Base-by-base conservation (phyloP, 2,113 vertebrate species). In the Ivindomyrus marchei region DNA sequence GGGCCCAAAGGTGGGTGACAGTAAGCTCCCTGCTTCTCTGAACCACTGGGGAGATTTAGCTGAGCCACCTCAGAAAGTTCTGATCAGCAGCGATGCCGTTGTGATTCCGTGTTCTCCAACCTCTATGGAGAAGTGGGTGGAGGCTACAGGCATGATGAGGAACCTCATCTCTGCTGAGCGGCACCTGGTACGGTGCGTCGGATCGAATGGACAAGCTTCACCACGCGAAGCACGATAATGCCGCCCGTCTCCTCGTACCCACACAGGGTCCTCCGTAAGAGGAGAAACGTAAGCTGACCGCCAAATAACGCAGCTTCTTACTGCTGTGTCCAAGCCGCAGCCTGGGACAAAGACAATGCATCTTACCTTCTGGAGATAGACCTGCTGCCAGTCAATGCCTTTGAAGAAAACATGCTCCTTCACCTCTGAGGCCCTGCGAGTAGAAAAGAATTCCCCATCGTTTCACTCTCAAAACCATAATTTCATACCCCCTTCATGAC, bases 341-440 rank as follows among this genome's bases (percentile, higher is more conserved):
- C 31, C 31, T 36, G 4, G 70, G 27, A 39, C 31, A 39, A 19
- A 31, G 31, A 19, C 4, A 2, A 39, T 4, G 15, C 31, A 2
- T 80, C 89, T 95, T 94, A 99, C 98, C 97, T 99, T 99, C 91
- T 98, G 98, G 49, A 99, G 95, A 94, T 98, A 99, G 47, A 99
- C 98, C 50, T 99, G 97, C 93, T 99, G 98, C 98, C 98, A 99
- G 92, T 99, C 97, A 0, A 99, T 95, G 90, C 98, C 98, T 95
- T 97, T 98, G 96, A 98, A 99, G 92, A 99, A 99, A 88, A 94
- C 92, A 90, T 99, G 98, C 1, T 97, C 96, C 92, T 99, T 99
- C n/a, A 99, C 97, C 93, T 99, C 98, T 27, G 96, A 95, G 0
- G 98, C 97, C 6, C 98, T 99, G 95, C 3, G 80, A 89, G 52